Conservation (phyloP, 2,113 vertebrate species). For the Takifugu bimaculatus region DNA sequence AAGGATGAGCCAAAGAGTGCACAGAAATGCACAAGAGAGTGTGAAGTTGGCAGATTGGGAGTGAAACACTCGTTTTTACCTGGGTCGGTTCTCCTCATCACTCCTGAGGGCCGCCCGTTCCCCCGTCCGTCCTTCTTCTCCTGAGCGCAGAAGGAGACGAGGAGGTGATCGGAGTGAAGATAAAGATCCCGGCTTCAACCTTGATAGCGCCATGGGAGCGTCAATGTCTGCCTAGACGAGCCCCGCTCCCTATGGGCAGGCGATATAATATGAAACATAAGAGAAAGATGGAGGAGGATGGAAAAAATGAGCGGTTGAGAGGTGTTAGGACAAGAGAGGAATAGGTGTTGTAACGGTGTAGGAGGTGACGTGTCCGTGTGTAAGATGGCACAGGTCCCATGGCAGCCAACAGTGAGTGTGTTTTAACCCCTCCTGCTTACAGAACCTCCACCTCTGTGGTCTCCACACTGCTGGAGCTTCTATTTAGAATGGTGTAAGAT, state of each 20-base stretch:
- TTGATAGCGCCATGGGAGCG: conserved; percentile 60
- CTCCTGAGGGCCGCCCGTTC: conserved; percentile 5
- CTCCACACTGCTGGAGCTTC: conserved; percentile 39
- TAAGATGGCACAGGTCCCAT: conserved; percentile 50
- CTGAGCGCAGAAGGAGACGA: conserved; percentile 4
- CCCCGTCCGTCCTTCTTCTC: conserved; percentile 13
- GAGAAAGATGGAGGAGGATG: conserved; percentile 38
- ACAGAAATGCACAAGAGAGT: neutral
- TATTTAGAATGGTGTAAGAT: conserved; percentile 52
- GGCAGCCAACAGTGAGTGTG: conserved; percentile 59
- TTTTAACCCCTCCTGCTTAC: conserved; percentile 65
- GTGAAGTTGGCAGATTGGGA: neutral
- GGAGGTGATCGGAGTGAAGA: conserved; percentile 23
- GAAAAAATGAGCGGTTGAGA: conserved; percentile 53
- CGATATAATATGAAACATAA: conserved; percentile 53
- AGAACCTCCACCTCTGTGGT: conserved; percentile 60
- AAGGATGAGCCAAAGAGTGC: conserved; percentile 13
- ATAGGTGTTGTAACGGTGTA: conserved; percentile 64
- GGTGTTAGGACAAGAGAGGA: conserved; percentile 60
- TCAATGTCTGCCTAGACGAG: conserved; percentile 62
- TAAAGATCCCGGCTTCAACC: conserved; percentile 64
- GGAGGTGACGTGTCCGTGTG: conserved; percentile 31
- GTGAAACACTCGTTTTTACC: too few relatives aligned
- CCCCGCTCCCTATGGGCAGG: conserved; percentile 57
- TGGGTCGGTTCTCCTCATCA: conserved; percentile 2